Conservation (phyloP, 2,888 invertebrate species). For the Pardosa pseudoannulata region DNA sequence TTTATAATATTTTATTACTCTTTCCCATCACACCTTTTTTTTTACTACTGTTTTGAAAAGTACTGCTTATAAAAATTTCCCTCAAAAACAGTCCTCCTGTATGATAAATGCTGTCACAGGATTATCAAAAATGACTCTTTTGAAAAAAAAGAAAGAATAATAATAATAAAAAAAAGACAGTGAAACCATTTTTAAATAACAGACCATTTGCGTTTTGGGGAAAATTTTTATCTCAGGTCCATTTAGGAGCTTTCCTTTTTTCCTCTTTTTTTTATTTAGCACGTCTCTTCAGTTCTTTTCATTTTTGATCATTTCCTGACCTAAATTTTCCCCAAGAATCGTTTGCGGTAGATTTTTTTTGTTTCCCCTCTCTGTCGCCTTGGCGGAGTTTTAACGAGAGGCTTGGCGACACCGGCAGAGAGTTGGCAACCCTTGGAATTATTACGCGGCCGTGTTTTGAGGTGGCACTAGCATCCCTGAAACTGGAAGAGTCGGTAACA, state of each 20-base stretch:
- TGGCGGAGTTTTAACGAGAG: slow-evolving; percentile 66
- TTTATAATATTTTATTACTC: too few relatives aligned
- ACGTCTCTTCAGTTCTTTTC: slow-evolving; percentile 16
- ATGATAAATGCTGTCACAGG: neutral
- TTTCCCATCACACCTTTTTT: too few relatives aligned
- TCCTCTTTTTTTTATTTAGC: slow-evolving; percentile 33
- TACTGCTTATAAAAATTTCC: neutral
- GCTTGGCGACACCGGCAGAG: slow-evolving; percentile 47
- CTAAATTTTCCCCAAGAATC: slow-evolving; percentile 45
- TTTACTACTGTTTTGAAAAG: neutral
- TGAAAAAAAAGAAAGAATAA: neutral
- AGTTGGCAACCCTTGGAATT: slow-evolving; percentile 48
- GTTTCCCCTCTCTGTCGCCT: slow-evolving; percentile 14
- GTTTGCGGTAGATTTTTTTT: slow-evolving; percentile 8
- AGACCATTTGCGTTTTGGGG: slow-evolving; percentile 7
- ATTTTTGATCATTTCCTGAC: slow-evolving; percentile 41
- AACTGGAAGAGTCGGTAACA: slow-evolving; percentile 66
- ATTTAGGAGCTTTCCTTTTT: slow-evolving; percentile 22
- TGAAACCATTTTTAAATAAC: neutral
- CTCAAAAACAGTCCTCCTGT: neutral
- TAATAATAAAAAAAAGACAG: neutral
- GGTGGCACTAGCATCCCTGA: slow-evolving; percentile 64
- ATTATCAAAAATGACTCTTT: neutral
- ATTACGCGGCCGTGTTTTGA: slow-evolving; percentile 67
- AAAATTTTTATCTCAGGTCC: slow-evolving; percentile 1